Evolutionary conservation across 2,797 vertebrate species (phyloP).

Genomic region (Enteromius afrohamiltoni): DNA sequence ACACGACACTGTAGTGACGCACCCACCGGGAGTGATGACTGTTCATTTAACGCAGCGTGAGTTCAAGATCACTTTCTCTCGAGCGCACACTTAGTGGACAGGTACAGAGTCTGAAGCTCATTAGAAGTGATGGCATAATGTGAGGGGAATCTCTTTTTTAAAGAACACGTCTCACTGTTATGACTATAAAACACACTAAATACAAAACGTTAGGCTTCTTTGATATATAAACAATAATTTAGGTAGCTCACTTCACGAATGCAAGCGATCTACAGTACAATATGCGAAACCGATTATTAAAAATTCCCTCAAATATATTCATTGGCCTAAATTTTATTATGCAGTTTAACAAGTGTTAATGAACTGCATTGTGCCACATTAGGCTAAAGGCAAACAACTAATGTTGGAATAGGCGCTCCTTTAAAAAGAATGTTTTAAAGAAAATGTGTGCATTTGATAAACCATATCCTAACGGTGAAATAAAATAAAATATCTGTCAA

Average conservation of each 20-base stretch:
- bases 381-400: background rate
- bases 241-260: background rate
- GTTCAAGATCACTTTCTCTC: conserved; percentile 34
- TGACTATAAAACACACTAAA: background rate
- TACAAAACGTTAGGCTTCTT: no score
- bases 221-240: background rate
- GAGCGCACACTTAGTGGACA: conserved; percentile 12
- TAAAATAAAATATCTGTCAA: background rate
- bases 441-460: background rate
- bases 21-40: conserved; percentile 54
- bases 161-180: background rate
- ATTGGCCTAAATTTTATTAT: background rate
- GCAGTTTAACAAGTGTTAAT: background rate
- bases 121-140: conserved; percentile 20
- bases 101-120: conserved; percentile 16
- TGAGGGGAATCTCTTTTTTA: background rate
- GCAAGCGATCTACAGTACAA: background rate
- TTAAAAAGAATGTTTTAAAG: background rate
- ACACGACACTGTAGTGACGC: conserved; percentile 69
- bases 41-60: conserved; percentile 44
- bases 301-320: no score
- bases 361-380: background rate
- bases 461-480: background rate
- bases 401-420: background rate
- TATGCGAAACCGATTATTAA: background rate